Base-by-base conservation (phyloP, 2,113 vertebrate species). In the Mastomys coucha region DNA sequence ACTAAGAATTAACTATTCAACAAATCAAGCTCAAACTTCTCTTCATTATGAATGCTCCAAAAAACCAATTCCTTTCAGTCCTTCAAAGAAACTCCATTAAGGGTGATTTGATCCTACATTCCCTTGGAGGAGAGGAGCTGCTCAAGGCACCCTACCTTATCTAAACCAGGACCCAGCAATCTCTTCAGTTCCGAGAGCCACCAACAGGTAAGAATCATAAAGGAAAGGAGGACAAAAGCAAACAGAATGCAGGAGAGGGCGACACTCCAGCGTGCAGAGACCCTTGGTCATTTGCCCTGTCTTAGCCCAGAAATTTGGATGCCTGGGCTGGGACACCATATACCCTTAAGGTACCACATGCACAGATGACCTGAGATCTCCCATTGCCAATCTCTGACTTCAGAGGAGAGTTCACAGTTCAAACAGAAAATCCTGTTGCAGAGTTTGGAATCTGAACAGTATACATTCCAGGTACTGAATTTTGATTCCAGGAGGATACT, bases 391-490 rank as follows among this genome's bases (percentile, higher is more conserved):
- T 51, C 63, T 77, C 85, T 49, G 63, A 42, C 31, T 77, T 28
- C 65, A 42, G 36, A 67, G 28, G 10, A 63, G 19, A 88, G 76
- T 45, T 94, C 58, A 85, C 17, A 91, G 14, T 56, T 87, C 77
- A 87, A 94, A 75, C 51, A 93, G 75, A 93, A 95, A 51, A 67
- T 72, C 39, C 39, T 51, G 60, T 84, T 95, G 92, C 91, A 72
- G 51, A 92, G 70, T 96, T 96, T 97, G 89, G 53, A 94, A 76
- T 36, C 97, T 81, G 91, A 98, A 95, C 97, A 98, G 97, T 97
- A 93, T 91, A 93, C 81, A n/a, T 78, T 97, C 82, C 72, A 97
- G 53, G 97, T 93, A 93, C 36, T 0, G 92, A n/a, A 70, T 96
- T 11, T 69, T 96, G 67, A 97, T 77, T 86, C 78, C 78, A 95